Evolutionary conservation across 2,113 vertebrate species (phyloP).

Genomic region (Boulengeromyrus knoepffleri): DNA sequence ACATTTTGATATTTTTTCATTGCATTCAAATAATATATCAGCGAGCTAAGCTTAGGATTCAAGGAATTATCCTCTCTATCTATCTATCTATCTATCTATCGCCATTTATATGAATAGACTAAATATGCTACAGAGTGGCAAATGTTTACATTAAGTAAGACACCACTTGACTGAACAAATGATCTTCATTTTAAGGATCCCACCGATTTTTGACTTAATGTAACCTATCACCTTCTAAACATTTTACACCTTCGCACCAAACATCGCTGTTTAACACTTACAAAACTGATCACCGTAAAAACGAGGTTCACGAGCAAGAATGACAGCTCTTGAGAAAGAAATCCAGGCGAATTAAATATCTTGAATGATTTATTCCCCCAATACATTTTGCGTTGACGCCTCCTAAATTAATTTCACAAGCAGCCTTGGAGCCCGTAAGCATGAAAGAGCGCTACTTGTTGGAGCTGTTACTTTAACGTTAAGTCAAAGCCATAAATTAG

Average conservation of each 20-base stretch:
- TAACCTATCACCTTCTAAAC: not conserved
- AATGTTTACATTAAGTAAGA: not conserved
- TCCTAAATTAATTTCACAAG: not conserved
- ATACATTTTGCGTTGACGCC: not conserved
- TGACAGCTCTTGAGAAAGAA: not conserved
- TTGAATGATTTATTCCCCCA: not conserved
- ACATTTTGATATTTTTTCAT: too few relatives aligned
- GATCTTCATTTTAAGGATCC: not conserved
- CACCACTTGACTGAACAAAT: not conserved
- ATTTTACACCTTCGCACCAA: not conserved
- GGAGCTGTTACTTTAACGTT: slow-evolving; percentile 72
- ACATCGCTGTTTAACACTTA: not conserved
- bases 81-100: not conserved
- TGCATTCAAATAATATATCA: too few relatives aligned
- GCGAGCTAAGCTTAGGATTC: too few relatives aligned
- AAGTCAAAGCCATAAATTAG: slow-evolving; percentile 99
- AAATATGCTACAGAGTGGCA: not conserved
- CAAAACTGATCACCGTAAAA: not conserved
- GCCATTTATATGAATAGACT: not conserved
- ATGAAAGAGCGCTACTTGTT: slow-evolving; percentile 21
- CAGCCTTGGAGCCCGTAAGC: not conserved
- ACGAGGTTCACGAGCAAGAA: not conserved
- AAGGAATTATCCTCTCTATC: too few relatives aligned
- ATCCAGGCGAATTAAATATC: not conserved
- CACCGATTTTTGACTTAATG: not conserved